phyloP scores from a whole-genome alignment of 1,140 invertebrate genomes.

The Magallana gigas region DNA sequence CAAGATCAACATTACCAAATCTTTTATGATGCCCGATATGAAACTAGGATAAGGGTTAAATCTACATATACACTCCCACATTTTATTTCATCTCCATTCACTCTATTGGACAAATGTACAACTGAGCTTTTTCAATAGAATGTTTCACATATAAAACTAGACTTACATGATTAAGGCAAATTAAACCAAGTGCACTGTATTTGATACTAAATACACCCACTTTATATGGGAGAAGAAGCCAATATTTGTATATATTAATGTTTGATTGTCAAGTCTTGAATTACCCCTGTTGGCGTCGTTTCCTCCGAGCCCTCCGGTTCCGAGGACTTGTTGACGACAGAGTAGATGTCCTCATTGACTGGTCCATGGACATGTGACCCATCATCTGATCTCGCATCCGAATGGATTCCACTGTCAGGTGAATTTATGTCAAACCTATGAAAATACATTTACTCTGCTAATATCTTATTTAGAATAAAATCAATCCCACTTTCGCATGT shows the following conservation, averaged over 20 bases:
- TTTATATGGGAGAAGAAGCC: too few relatives aligned
- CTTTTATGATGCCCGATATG: not conserved
- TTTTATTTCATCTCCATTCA: too few relatives aligned
- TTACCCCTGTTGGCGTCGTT: slow-evolving; percentile 61
- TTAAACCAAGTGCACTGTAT: too few relatives aligned
- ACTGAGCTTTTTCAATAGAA: not conserved
- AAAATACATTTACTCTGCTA: not conserved
- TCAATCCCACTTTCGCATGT: too few relatives aligned
- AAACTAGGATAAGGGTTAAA: too few relatives aligned
- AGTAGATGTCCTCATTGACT: slow-evolving; percentile 70
- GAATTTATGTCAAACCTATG: slow-evolving; percentile 74
- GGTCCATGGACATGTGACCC: slow-evolving; percentile 65
- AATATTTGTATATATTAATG: too few relatives aligned
- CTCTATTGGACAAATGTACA: not conserved
- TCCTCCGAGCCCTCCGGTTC: slow-evolving; percentile 52
- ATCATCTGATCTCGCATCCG: slow-evolving; percentile 72
- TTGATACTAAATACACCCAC: too few relatives aligned
- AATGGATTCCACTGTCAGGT: slow-evolving; percentile 78
- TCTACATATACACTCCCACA: too few relatives aligned
- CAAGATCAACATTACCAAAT: too few relatives aligned
- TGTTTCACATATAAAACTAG: slow-evolving; percentile 6
- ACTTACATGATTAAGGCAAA: not conserved
- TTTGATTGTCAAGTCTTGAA: too few relatives aligned
- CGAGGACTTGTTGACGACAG: slow-evolving; percentile 66
- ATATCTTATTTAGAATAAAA: too few relatives aligned